Evolutionary conservation across 2,888 invertebrate species (phyloP).

Genomic region (Chalcosyrphus nemorum): DNA sequence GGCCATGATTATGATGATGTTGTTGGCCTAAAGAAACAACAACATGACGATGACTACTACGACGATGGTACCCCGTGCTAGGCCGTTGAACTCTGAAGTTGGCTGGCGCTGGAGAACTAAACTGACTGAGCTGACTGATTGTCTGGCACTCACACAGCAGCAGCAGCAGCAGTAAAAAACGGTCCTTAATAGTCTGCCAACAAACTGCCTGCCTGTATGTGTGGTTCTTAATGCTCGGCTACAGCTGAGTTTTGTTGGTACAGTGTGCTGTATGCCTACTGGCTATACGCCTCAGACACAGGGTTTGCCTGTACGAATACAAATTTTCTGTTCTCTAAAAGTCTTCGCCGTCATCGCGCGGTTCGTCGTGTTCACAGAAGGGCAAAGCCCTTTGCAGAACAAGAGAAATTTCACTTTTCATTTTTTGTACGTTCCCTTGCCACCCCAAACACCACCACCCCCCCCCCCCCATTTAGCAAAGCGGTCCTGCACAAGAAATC

Average conservation of each 20-base stretch:
- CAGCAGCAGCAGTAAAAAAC: conserved; percentile 30
- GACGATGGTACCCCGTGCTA: conserved; percentile 25
- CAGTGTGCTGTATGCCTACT: conserved; percentile 56
- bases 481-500: conserved; percentile 57
- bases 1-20: conserved; percentile 73
- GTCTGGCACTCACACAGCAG: conserved; percentile 59
- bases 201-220: conserved; percentile 29
- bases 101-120: no score
- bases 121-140: conserved; percentile 71
- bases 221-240: conserved; percentile 20
- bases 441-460: neutral
- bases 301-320: conserved; percentile 45
- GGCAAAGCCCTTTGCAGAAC: conserved; percentile 73
- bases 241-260: conserved; percentile 68
- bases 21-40: conserved; percentile 73
- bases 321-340: conserved; percentile 46
- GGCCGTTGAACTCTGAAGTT: conserved; percentile 65
- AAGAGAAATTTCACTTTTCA: conserved; percentile 81
- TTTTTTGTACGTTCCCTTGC: conserved; percentile 76
- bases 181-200: conserved; percentile 48
- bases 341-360: conserved; percentile 74
- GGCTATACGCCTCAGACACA: conserved; percentile 60
- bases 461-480: conserved; percentile 4
- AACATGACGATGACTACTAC: conserved; percentile 46
- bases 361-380: conserved; percentile 63